Evolutionary conservation across 2,113 vertebrate species (phyloP).

Genomic region (Ovis aries): DNA sequence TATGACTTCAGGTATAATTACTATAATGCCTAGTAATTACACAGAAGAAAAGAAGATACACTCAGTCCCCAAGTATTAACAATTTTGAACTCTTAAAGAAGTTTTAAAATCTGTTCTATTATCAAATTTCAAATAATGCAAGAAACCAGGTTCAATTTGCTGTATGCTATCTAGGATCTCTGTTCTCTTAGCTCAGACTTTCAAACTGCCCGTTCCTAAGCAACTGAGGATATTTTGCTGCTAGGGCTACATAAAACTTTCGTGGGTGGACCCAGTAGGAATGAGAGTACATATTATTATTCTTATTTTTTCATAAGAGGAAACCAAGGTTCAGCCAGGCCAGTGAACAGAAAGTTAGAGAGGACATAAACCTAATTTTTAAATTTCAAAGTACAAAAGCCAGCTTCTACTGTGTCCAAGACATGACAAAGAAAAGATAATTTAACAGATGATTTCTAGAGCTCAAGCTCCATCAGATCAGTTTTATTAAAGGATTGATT

Average conservation of each 20-base stretch:
- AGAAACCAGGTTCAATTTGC: not conserved
- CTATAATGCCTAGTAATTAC: not conserved
- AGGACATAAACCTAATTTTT: not conserved
- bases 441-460: not conserved
- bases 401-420: not conserved
- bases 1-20: not conserved
- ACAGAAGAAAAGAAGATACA: not conserved
- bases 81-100: not conserved
- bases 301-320: not conserved
- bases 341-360: not conserved
- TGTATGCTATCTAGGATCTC: not conserved
- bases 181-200: not conserved
- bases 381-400: not conserved
- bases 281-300: not conserved
- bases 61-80: not conserved
- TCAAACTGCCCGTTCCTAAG: not conserved
- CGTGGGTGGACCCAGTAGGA: not conserved
- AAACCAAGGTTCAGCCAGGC: not conserved
- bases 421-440: not conserved
- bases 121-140: not conserved
- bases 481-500: conserved; percentile 8
- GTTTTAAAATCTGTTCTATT: not conserved
- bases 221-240: not conserved
- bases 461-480: not conserved
- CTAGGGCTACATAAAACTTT: not conserved